phyloP scores from a whole-genome alignment of 2,113 vertebrate genomes.

The Eudorcas thomsonii region DNA sequence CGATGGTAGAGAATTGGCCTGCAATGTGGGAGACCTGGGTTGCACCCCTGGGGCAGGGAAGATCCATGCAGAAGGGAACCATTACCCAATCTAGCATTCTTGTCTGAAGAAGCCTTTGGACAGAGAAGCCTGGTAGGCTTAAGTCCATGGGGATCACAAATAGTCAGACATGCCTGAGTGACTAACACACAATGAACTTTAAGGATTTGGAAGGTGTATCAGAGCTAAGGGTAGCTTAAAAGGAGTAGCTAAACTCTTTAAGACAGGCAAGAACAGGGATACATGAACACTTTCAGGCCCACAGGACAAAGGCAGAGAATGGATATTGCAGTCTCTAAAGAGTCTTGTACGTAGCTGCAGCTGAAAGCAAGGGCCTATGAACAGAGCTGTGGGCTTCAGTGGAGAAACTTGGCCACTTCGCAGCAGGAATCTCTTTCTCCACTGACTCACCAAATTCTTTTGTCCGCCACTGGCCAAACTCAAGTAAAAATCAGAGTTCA shows the following conservation, averaged over 20 bases:
- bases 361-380: background rate
- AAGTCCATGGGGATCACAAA: background rate
- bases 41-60: background rate
- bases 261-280: background rate
- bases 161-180: background rate
- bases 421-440: background rate
- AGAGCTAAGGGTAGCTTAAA: background rate
- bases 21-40: background rate
- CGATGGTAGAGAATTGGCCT: background rate
- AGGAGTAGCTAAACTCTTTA: background rate
- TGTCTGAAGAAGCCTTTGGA: background rate
- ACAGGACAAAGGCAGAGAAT: background rate
- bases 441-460: background rate
- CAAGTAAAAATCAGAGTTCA: background rate
- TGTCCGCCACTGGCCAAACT: background rate
- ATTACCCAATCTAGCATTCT: background rate
- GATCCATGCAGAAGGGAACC: background rate
- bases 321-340: background rate
- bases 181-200: background rate
- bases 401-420: background rate
- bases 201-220: background rate
- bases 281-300: background rate
- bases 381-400: background rate
- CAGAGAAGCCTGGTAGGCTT: background rate
- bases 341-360: background rate